Base-by-base conservation (phyloP, 2,888 invertebrate genomes). In the Papilio elwesi region DNA sequence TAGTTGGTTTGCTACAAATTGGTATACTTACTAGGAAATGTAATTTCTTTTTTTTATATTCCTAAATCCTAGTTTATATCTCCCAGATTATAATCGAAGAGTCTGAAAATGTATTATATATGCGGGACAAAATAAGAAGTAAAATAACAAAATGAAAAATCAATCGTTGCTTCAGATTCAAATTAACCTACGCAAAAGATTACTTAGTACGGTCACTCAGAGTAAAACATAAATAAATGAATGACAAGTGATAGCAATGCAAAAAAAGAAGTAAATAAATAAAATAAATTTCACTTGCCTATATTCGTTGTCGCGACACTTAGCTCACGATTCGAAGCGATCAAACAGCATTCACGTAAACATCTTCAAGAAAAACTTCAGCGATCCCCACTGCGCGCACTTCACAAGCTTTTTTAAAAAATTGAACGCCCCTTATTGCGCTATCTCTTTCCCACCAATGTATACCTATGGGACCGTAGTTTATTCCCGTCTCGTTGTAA, bases 291-390 rank as follows among this genome's bases (percentile, higher is more conserved):
- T 48, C 48, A 64, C 48, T 51, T 72, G 77, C 90, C 93, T 91
- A 85, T 90, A 79, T 82, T 68, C 63, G 13, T 6, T 74, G 78
- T 48, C 75, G 62, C 68, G 71, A 88, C 82, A 83, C 83, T 83
- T 78, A 82, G 82, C 85, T 83, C 84, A 84, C 82, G 83, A 86
- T 82, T 6, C 85, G 79, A 84, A 87, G 85, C 90, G 92, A 91
- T 92, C 90, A 91, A 92, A 92, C 92, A 89, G 89, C 88, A 88
- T 90, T 86, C 90, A 91, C 90, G 90, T 92, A 92, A 93, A 93
- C 92, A 92, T 92, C 93, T 93, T 93, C 86, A 92, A 92, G 93
- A 92, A 93, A 92, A 93, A 92, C 91, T 59, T 90, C 89, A 89
- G 88, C 89, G 90, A 92, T 92, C 92, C 92, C 93, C 93, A 90